Evolutionary conservation across 2,888 invertebrate species (phyloP), one percentile per base, ranked within the genome.

Genomic region (Synanthedon andrenaeformis): DNA sequence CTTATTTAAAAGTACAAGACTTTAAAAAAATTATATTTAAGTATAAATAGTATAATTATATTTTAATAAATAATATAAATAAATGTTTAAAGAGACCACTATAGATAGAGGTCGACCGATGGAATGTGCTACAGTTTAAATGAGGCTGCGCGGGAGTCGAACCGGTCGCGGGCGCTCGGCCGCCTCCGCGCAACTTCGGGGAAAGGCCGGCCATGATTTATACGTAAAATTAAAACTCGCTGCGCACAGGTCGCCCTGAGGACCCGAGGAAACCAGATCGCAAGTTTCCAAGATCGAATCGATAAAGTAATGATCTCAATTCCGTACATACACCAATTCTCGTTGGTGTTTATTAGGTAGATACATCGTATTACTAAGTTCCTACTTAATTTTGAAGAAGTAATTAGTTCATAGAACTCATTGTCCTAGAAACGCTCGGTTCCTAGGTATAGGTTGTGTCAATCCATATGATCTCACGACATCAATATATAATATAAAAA

Each of bases 91-190:
- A 49, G 23, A 13, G 19, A 10, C 41, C 62, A 70, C 82, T 83
- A 84, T 72, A 72, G 65, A 75, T 81, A 72, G 58, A 60, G 63
- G 64, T 59, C 69, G 64, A 64, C 62, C 66, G 61, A 60, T 72
- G 86, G 87, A 87, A 87, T 87, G 86, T 87, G 86, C 85, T 86
- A 86, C 85, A 86, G 85, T 86, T 87, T 86, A 87, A 86, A 87
- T 84, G 86, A 86, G 87, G 82, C 80, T 81, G 83, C 72, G 77
- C 79, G 67, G 77, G 75, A 75, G 82, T 75, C 63, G 74, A 78
- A 84, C 84, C 83, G 85, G 86, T 82, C 79, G 74, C 60, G 65
- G 66, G 68, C 68, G 68, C 63, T 54, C 70, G 69, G 65, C 74
- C 76, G 75, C 75, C 77, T 73, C 76, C 76, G 76, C 76, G 73